A percentile compares a stretch with the other conserved stretches of the same genome.
phyloP scores from a whole-genome alignment of 2,113 vertebrate species.

The Pseudorectes ferrugineus region DNA sequence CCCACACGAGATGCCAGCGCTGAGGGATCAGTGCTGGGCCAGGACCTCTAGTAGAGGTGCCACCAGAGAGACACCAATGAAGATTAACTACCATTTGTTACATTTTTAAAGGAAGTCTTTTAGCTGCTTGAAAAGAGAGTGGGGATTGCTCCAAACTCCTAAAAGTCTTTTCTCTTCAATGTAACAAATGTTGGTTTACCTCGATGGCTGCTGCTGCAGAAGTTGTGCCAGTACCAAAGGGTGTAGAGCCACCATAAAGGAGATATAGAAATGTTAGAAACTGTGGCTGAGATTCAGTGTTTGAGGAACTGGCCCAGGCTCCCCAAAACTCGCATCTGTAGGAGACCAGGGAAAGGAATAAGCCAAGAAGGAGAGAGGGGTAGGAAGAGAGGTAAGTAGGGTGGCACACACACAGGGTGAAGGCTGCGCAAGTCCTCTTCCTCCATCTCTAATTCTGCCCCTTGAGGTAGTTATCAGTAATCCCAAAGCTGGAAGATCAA shows the following conservation, averaged over 20 bases:
- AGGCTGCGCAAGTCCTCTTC: not conserved
- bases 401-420: not conserved
- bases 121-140: not conserved
- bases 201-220: not conserved
- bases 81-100: slow-evolving; percentile 17
- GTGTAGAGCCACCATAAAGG: not conserved
- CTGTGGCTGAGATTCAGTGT: not conserved
- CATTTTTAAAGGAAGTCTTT: slow-evolving; percentile 11
- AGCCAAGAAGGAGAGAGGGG: not conserved
- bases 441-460: not conserved
- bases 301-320: not conserved
- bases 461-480: not conserved
- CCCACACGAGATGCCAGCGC: not conserved
- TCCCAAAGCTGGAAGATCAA: not conserved
- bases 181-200: not conserved
- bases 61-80: not conserved
- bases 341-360: not conserved
- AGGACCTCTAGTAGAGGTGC: not conserved
- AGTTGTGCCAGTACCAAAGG: not conserved
- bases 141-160: not conserved
- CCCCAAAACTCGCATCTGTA: not conserved
- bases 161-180: not conserved
- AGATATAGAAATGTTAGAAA: not conserved
- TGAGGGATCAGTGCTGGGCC: not conserved
- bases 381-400: not conserved